These are phyloP conservation scores for Ardeotis arabs DNA, from an alignment of 2,113 vertebrate species.

Conservation along the genomic window DNA sequence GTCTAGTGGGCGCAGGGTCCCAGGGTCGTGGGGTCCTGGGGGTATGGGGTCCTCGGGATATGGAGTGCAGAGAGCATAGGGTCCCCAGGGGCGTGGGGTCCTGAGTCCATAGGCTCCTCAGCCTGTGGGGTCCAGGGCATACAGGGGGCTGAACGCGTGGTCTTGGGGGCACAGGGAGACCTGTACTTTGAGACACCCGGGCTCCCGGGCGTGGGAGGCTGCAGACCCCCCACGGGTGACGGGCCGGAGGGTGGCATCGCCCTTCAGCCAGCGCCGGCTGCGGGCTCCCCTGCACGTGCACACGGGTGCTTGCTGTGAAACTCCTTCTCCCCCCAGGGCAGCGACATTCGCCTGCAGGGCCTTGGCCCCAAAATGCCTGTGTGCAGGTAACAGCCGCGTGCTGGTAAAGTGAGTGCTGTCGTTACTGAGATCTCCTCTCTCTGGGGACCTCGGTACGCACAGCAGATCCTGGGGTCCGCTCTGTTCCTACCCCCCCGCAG, in stretches of 20 bases:
- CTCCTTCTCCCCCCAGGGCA: neutral
- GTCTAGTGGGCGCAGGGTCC: neutral
- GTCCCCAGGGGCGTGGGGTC: fast-evolving
- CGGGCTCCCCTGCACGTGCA: fast-evolving
- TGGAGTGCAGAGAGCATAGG: neutral
- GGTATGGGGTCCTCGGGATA: too few species aligned
- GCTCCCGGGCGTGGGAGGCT: fast-evolving
- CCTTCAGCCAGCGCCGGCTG: neutral
- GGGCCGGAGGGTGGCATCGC: neutral
- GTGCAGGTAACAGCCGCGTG: neutral
- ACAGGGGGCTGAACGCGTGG: too few species aligned
- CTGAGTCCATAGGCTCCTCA: neutral
- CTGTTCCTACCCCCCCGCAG: neutral
- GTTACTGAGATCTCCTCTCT: neutral
- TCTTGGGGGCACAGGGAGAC: neutral
- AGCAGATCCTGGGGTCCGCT: neutral
- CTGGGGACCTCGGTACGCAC: neutral
- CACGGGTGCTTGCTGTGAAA: neutral
- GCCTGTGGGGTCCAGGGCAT: too few species aligned
- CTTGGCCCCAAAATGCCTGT: neutral
- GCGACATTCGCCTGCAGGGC: neutral
- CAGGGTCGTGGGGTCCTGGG: too few species aligned
- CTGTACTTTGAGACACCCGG: neutral
- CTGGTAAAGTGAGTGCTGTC: neutral
- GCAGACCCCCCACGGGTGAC: neutral